Evolutionary conservation across 2,113 vertebrate species (phyloP).

Genomic region (Galeopterus variegatus): DNA sequence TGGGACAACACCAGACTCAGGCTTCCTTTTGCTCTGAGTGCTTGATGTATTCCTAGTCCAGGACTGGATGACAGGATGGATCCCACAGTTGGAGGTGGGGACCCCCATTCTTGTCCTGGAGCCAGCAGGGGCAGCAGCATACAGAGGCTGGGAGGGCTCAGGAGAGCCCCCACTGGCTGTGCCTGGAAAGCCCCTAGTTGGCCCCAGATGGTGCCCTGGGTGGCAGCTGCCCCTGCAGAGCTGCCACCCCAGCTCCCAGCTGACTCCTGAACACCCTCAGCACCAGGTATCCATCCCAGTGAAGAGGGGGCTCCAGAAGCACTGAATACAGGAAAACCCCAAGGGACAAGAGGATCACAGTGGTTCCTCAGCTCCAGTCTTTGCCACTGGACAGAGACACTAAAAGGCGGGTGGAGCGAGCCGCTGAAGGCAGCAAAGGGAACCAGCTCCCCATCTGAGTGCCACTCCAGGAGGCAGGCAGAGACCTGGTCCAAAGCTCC

Average conservation of each 20-base stretch:
- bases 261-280: not conserved
- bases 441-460: not conserved
- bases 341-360: accelerated
- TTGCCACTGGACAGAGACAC: not conserved
- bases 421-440: not conserved
- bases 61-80: no score
- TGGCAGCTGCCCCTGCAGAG: not conserved
- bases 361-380: not conserved
- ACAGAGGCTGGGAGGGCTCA: not conserved
- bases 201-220: not conserved
- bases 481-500: not conserved
- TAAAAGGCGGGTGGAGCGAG: not conserved
- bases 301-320: not conserved
- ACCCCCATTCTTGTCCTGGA: no score
- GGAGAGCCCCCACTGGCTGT: not conserved
- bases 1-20: not conserved
- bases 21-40: accelerated
- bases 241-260: no score
- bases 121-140: not conserved
- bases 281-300: accelerated
- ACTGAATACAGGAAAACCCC: not conserved
- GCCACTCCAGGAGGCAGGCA: not conserved
- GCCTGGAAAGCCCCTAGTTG: not conserved
- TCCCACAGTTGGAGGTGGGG: not conserved
- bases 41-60: not conserved